phyloP scores from a whole-genome alignment of 2,888 invertebrate species.

The Embidobia sp. region DNA sequence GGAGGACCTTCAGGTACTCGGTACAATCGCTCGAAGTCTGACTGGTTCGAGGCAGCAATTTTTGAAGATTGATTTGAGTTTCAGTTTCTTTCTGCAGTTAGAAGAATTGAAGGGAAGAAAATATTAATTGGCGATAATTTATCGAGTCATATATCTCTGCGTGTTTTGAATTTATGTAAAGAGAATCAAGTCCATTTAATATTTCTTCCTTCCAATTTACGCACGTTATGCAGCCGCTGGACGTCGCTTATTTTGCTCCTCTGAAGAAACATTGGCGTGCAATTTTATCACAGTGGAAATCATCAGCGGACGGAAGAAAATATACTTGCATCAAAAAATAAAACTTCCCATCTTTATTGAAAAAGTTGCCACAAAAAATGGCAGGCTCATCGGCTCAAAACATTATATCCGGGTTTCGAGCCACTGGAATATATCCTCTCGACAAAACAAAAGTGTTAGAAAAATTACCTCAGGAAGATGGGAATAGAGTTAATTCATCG shows the following conservation, averaged over 20 bases:
- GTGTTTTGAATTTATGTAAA: conserved; percentile 9
- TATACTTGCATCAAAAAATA: conserved; percentile 2
- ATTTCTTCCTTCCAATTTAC: conserved; percentile 6
- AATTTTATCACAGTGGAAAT: conserved; percentile 13
- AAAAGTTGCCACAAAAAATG: neutral
- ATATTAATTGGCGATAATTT: conserved; percentile 10
- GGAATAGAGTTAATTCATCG: neutral
- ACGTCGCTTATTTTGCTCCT: conserved; percentile 4
- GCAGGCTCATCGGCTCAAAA: neutral
- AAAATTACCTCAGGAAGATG: conserved; percentile 21
- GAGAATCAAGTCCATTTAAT: neutral
- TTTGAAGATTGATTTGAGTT: neutral
- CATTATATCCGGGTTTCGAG: conserved; percentile 6
- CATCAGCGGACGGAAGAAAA: neutral
- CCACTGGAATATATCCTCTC: conserved; percentile 8
- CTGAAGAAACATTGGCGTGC: neutral
- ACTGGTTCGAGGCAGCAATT: neutral
- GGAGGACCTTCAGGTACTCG: neutral
- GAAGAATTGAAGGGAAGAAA: neutral
- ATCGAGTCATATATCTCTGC: neutral
- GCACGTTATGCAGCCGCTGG: conserved; percentile 6
- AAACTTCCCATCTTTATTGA: conserved; percentile 8
- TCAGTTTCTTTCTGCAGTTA: too few species aligned
- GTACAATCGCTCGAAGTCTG: neutral
- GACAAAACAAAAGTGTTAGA: conserved; percentile 4